Percentiles rank a stretch among this genome's conserved stretches.
phyloP scores from a whole-genome alignment of 23 tunicate genomes.

The Phallusia fumigata region DNA sequence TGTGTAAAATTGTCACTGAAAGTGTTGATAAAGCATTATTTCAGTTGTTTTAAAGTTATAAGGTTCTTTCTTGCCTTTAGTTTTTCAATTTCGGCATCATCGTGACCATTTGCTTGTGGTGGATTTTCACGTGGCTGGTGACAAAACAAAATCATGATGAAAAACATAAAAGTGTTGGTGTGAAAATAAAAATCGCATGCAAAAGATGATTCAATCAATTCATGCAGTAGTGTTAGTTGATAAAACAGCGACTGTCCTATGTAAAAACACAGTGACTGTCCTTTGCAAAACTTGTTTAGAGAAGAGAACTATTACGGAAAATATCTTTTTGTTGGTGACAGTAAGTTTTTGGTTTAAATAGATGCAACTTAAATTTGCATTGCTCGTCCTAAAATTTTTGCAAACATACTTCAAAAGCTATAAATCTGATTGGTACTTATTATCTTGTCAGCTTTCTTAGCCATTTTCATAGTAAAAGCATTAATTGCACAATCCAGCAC shows the following conservation, averaged over 20 bases:
- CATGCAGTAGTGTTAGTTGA: neutral
- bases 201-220: no score
- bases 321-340: no score
- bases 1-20: no score
- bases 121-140: conserved; percentile 16
- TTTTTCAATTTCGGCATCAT: conserved; percentile 58
- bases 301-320: no score
- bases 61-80: conserved; percentile 66
- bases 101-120: conserved; percentile 31
- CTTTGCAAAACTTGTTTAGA: neutral
- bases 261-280: neutral
- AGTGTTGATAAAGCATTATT: no score
- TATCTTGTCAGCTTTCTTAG: no score
- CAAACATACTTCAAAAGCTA: no score
- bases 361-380: no score
- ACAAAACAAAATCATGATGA: conserved; percentile 5
- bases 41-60: neutral
- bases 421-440: no score
- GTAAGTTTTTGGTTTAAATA: no score
- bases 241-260: neutral
- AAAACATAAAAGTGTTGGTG: neutral
- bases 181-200: neutral
- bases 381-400: no score
- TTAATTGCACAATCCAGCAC: neutral
- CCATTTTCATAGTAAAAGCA: no score